phyloP scores from a whole-genome alignment of 2,888 invertebrate genomes.

The Lepidochrysops patricia region DNA sequence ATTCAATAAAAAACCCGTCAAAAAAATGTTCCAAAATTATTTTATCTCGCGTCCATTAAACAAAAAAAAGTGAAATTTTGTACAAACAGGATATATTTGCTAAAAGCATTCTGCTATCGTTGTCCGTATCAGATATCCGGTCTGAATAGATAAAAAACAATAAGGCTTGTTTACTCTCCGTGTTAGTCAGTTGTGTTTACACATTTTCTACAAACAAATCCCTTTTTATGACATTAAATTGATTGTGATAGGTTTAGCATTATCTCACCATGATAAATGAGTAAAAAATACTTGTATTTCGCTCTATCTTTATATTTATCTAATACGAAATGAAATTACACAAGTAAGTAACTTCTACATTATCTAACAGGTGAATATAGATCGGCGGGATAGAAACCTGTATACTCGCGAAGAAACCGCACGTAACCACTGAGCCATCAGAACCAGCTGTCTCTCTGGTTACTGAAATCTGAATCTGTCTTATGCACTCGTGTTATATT shows the following conservation, averaged over 20 bases:
- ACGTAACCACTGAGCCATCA: background rate
- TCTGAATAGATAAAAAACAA: conserved; percentile 21
- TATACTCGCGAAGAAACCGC: background rate
- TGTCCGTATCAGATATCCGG: conserved; percentile 24
- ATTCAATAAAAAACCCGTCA: background rate
- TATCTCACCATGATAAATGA: too few relatives aligned
- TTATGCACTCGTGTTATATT: conserved; percentile 3
- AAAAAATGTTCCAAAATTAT: background rate
- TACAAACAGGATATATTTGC: conserved; percentile 9
- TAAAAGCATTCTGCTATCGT: conserved; percentile 6
- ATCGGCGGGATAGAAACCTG: background rate
- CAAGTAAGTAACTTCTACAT: too few relatives aligned
- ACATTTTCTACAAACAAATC: background rate
- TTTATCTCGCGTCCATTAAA: background rate
- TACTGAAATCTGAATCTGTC: conserved; percentile 6
- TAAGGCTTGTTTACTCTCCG: background rate
- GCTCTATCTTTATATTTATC: too few relatives aligned
- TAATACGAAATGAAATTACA: background rate
- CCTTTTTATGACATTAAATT: background rate
- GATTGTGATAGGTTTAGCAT: background rate
- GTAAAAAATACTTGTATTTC: too few relatives aligned
- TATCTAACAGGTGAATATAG: too few relatives aligned
- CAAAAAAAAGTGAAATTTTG: conserved; percentile 9
- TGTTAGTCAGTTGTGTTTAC: conserved; percentile 5
- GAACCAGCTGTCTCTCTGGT: background rate